phyloP scores from a whole-genome alignment of 2,113 vertebrate species.

The Himantopus leucocephalus region DNA sequence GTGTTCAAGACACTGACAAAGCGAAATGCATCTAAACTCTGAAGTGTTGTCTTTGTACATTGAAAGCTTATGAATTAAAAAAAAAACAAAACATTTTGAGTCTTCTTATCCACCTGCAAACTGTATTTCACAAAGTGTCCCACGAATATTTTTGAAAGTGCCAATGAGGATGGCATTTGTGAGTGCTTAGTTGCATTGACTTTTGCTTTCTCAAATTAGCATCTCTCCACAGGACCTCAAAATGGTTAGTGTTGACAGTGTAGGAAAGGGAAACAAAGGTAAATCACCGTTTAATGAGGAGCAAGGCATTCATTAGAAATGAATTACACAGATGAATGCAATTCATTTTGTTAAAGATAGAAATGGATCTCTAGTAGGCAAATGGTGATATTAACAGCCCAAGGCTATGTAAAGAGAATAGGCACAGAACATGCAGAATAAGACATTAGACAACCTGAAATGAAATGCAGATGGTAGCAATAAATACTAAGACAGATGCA shows the following conservation, averaged over 20 bases:
- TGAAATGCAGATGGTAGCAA: conserved; percentile 60
- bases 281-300: conserved; percentile 73
- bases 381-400: conserved; percentile 58
- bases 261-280: conserved; percentile 64
- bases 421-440: conserved; percentile 28
- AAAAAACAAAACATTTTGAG: background rate
- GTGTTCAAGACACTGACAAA: background rate
- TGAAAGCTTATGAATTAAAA: background rate
- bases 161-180: background rate
- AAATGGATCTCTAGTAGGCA: conserved; percentile 60
- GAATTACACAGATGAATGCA: conserved; percentile 67
- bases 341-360: conserved; percentile 63
- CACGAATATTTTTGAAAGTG: conserved; percentile 34
- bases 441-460: conserved; percentile 61
- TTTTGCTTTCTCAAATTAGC: conserved; percentile 58
- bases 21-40: background rate
- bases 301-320: conserved; percentile 64
- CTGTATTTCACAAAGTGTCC: conserved; percentile 6
- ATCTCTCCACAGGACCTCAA: conserved; percentile 50
- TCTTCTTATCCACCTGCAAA: conserved; percentile 20
- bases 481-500: conserved; percentile 63
- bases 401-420: conserved; percentile 56
- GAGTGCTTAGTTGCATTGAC: background rate
- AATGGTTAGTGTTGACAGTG: conserved; percentile 51
- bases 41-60: background rate